Evolutionary conservation across 2,888 invertebrate species (phyloP).

Genomic region (Argyresthia goedartella): DNA sequence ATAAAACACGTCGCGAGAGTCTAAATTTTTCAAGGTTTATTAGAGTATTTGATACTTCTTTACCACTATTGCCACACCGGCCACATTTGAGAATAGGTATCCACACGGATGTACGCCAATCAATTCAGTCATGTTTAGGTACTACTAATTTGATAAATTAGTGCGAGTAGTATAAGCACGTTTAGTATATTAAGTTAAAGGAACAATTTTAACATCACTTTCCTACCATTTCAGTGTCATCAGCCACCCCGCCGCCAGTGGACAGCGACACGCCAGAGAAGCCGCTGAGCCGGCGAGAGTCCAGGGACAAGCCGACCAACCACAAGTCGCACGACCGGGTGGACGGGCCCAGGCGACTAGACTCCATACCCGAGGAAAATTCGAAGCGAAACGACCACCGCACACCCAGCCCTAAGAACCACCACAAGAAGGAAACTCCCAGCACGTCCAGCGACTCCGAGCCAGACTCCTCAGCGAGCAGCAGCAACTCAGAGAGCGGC

Average conservation of each 20-base stretch:
- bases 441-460: slow-evolving; percentile 49
- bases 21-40: too few relatives aligned
- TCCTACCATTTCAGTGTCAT: slow-evolving; percentile 30
- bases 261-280: slow-evolving; percentile 52
- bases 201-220: not conserved
- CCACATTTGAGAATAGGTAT: too few relatives aligned
- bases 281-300: slow-evolving; percentile 32
- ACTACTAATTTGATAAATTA: too few relatives aligned
- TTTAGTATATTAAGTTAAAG: too few relatives aligned
- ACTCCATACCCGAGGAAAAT: slow-evolving; percentile 44
- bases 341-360: slow-evolving; percentile 39
- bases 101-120: too few relatives aligned
- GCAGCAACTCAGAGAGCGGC: slow-evolving; percentile 36
- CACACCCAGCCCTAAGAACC: slow-evolving; percentile 38
- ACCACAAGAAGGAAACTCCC: slow-evolving; percentile 47
- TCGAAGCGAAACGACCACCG: slow-evolving; percentile 34
- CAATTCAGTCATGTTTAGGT: too few relatives aligned
- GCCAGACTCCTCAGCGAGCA: slow-evolving; percentile 40
- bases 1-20: too few relatives aligned
- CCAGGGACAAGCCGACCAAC: slow-evolving; percentile 43
- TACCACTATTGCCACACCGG: too few relatives aligned
- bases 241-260: slow-evolving; percentile 45
- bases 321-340: slow-evolving; percentile 36
- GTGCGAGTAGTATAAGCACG: too few relatives aligned
- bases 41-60: too few relatives aligned